Percentiles rank a stretch among this genome's conserved stretches.
Conservation (phyloP, 2,888 invertebrate species). For the Caradrina kadenii region DNA sequence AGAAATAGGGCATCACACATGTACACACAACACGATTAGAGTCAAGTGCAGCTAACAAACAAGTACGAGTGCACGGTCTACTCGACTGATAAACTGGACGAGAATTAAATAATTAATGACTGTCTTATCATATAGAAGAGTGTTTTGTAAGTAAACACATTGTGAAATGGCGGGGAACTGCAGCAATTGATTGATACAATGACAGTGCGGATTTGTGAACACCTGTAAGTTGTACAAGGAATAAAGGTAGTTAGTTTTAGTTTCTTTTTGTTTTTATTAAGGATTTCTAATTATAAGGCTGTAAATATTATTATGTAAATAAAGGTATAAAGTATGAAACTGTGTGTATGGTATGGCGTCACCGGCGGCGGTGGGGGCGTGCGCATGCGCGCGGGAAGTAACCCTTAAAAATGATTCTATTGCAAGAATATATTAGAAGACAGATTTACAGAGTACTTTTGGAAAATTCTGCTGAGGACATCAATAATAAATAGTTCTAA, state of each 20-base stretch:
- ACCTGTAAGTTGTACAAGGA: neutral
- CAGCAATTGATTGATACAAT: neutral
- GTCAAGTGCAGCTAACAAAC: conserved; percentile 10
- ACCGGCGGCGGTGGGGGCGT: no score
- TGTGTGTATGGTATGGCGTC: neutral
- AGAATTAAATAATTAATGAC: neutral
- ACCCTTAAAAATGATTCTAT: no score
- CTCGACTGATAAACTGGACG: conserved; percentile 17
- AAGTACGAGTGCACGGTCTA: conserved; percentile 13
- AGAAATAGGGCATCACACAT: conserved; percentile 14
- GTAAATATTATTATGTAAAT: no score
- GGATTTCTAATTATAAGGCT: no score
- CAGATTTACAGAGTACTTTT: no score
- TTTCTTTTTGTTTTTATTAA: no score
- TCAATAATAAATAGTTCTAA: no score
- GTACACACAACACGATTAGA: neutral
- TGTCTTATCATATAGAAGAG: conserved; percentile 9
- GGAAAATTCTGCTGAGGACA: no score
- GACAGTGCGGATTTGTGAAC: neutral
- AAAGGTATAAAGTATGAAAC: neutral
- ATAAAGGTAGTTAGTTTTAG: no score
- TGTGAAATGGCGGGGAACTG: neutral
- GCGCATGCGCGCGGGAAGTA: no score
- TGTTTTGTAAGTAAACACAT: conserved; percentile 3
- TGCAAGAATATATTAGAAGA: no score